A percentile compares a stretch with the other conserved stretches of the same genome.
Evolutionary conservation across 2,797 vertebrate species (phyloP).

Genomic region (Coranthus polyacanthus): DNA sequence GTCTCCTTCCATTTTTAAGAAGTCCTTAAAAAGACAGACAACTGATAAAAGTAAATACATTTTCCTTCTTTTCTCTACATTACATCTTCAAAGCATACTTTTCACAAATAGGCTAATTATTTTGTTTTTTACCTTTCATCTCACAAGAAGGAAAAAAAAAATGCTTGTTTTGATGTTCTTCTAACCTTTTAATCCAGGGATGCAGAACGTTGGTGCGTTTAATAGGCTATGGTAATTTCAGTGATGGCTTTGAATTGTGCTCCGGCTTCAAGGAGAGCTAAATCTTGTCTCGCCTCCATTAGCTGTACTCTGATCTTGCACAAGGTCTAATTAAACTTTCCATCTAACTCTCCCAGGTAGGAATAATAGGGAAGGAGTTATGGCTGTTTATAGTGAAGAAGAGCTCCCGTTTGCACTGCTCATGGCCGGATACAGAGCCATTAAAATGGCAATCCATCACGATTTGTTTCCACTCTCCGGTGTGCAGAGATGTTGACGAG

Average conservation of each 20-base stretch:
- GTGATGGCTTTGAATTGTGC: constrained; percentile 70
- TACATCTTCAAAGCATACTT: constrained; percentile 79
- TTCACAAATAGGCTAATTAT: constrained; percentile 80
- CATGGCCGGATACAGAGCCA: constrained; percentile 38
- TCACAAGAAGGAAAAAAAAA: constrained; percentile 53
- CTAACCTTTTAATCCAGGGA: constrained; percentile 70
- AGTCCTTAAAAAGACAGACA: constrained; percentile 58
- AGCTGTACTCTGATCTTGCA: constrained; percentile 68
- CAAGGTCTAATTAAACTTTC: constrained; percentile 74
- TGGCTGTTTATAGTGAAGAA: constrained; percentile 55
- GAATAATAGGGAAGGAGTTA: constrained; percentile 48
- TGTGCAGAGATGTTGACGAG: constrained; percentile 37
- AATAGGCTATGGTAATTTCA: constrained; percentile 74
- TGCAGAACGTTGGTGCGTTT: constrained; percentile 41
- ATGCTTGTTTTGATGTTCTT: constrained; percentile 77
- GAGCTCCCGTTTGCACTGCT: constrained; percentile 40
- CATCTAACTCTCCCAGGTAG: constrained; percentile 61
- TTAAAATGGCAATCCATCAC: constrained; percentile 57
- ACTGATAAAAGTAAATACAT: constrained; percentile 70
- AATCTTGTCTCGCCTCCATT: constrained; percentile 66
- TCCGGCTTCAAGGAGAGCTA: constrained; percentile 70
- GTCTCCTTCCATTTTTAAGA: constrained; percentile 57
- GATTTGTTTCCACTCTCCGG: constrained; percentile 54
- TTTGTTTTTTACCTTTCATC: constrained; percentile 80
- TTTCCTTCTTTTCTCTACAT: constrained; percentile 38